Percentiles rank a stretch among this genome's conserved stretches.
phyloP scores from a whole-genome alignment of 2,113 vertebrate species.

The Scortum barcoo region DNA sequence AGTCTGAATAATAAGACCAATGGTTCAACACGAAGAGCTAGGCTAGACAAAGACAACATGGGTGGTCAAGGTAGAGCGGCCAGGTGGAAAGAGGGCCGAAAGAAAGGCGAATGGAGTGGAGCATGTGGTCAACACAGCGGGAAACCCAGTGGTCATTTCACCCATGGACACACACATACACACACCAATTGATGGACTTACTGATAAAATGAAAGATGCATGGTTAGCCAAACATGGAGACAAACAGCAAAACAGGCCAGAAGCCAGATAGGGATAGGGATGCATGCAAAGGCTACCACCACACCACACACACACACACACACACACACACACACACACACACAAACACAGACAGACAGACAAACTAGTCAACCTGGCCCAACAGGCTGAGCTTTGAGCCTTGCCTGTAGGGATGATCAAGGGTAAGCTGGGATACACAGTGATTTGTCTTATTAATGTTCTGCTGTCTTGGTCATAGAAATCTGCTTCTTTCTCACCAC shows the following conservation, averaged over 20 bases:
- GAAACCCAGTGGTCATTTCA: constrained; percentile 77
- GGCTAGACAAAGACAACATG: constrained; percentile 67
- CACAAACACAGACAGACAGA: constrained; percentile 19
- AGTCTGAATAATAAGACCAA: constrained; percentile 47
- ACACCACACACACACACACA: not conserved
- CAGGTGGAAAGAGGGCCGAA: constrained; percentile 50
- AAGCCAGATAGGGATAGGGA: constrained; percentile 53
- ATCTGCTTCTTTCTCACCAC: constrained; percentile 16
- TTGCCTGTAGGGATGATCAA: constrained; percentile 52
- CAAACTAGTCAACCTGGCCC: constrained; percentile 41
- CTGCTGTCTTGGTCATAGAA: constrained; percentile 32
- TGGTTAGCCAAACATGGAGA: constrained; percentile 70
- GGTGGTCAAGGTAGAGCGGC: constrained; percentile 73
- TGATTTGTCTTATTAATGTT: constrained; percentile 62
- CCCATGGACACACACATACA: constrained; percentile 73
- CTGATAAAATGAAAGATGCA: constrained; percentile 69
- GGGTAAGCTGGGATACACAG: constrained; percentile 32
- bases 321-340: not conserved
- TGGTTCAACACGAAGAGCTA: constrained; percentile 46
- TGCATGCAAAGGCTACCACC: constrained; percentile 1
- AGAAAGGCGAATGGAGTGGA: constrained; percentile 54
- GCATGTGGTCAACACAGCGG: constrained; percentile 69
- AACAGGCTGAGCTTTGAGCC: constrained; percentile 35
- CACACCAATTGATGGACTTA: constrained; percentile 53
- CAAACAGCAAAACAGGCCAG: constrained; percentile 56